Evolutionary conservation across 2,888 invertebrate genomes (phyloP).

Genomic region (Ceriagrion tenellum): DNA sequence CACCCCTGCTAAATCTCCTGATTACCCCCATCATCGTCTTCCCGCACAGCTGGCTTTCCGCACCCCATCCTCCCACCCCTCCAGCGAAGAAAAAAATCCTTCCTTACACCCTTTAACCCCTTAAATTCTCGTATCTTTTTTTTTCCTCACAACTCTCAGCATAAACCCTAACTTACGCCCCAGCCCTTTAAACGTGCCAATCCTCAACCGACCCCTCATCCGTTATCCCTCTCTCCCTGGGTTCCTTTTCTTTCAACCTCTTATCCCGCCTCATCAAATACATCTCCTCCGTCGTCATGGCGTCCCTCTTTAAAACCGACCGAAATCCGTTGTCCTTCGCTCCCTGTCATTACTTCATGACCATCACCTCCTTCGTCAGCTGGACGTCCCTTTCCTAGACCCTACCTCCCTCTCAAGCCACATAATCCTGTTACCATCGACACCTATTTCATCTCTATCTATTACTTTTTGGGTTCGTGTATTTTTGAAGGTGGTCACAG

Average conservation of each 20-base stretch:
- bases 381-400: not conserved
- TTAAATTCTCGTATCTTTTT: no score
- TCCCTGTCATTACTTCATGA: not conserved
- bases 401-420: not conserved
- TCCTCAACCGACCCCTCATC: not conserved
- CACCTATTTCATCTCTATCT: no score
- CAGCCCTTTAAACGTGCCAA: no score
- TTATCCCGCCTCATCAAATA: not conserved
- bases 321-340: conserved; percentile 8
- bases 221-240: no score
- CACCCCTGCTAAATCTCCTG: not conserved
- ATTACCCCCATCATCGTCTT: conserved; percentile 7
- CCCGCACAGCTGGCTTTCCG: not conserved
- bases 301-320: not conserved
- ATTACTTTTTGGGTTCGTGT: no score
- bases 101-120: not conserved
- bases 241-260: not conserved
- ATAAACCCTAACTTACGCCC: not conserved
- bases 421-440: no score
- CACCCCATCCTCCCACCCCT: not conserved
- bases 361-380: not conserved
- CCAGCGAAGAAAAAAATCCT: not conserved
- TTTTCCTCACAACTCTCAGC: not conserved
- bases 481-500: no score
- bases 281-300: not conserved